Conservation (phyloP, 2,888 invertebrate species). For the Agriopis marginaria region DNA sequence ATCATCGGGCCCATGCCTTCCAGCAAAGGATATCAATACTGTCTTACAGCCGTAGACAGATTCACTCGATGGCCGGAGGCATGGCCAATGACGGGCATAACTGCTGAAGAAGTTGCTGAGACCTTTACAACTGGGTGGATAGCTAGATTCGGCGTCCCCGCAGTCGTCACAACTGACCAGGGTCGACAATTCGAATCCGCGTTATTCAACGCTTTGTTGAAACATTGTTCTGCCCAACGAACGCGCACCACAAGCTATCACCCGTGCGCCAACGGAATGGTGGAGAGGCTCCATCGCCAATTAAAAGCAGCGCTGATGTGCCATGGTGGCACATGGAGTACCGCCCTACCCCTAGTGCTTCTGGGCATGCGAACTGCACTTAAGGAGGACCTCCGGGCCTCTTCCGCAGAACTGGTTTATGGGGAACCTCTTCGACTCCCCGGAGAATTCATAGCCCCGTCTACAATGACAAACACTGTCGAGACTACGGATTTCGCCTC, state of each 20-base stretch:
- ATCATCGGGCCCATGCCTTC: not conserved
- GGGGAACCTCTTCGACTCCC: constrained; percentile 11
- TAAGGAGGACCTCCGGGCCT: constrained; percentile 7
- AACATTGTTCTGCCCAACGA: not conserved
- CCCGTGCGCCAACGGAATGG: constrained; percentile 9
- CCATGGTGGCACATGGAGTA: not conserved
- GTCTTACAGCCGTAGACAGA: constrained; percentile 3
- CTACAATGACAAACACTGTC: not conserved
- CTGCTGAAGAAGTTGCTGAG: not conserved
- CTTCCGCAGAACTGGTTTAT: constrained; percentile 13
- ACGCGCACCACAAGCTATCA: not conserved
- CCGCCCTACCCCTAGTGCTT: constrained; percentile 5
- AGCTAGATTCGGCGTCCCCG: not conserved
- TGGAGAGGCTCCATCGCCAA: constrained; percentile 11
- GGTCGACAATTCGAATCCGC: constrained; percentile 2
- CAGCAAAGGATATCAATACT: not conserved
- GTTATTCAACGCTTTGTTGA: not conserved
- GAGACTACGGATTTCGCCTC: not conserved
- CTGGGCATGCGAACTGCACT: constrained; percentile 9
- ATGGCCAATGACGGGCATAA: not conserved
- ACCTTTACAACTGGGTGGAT: not conserved
- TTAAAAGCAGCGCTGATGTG: constrained; percentile 10
- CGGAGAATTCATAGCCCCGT: not conserved
- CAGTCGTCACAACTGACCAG: constrained; percentile 2
- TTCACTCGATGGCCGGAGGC: constrained; percentile 1